A percentile compares a stretch with the other conserved stretches of the same genome.
Evolutionary conservation across 2,888 invertebrate species (phyloP).

Genomic region (Drosophila ochracea): DNA sequence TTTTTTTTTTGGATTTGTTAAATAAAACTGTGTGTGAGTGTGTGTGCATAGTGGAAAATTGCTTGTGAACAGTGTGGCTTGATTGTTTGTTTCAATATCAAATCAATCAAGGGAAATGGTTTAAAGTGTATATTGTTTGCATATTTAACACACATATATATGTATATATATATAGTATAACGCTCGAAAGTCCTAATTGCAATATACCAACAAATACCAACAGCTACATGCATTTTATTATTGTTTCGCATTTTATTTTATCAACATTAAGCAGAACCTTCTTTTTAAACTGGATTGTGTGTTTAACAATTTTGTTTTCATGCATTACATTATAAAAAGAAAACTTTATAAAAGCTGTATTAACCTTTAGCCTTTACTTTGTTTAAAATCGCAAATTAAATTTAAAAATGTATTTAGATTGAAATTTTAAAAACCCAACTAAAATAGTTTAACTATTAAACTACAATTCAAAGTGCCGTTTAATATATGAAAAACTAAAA

Average conservation of each 20-base stretch:
- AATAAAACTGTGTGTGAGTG: constrained; percentile 12
- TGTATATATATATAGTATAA: neutral
- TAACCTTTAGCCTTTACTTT: neutral
- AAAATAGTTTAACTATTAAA: neutral
- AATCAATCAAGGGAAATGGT: constrained; percentile 9
- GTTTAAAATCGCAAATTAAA: neutral
- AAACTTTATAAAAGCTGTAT: neutral
- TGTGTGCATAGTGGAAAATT: constrained; percentile 35
- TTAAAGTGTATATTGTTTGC: constrained; percentile 5
- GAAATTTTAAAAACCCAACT: neutral
- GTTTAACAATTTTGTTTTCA: constrained; percentile 4
- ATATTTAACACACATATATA: neutral
- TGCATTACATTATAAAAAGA: constrained; percentile 13
- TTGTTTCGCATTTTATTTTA: neutral
- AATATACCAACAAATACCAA: constrained; percentile 9
- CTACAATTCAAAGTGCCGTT: neutral
- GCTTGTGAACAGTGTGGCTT: constrained; percentile 13
- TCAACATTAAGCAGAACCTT: constrained; percentile 7
- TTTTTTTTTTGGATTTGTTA: neutral
- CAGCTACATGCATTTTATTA: constrained; percentile 17
- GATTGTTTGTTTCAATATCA: neutral
- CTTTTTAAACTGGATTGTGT: neutral
- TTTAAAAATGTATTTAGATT: neutral
- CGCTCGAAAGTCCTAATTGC: constrained; percentile 6
- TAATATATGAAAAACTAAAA: neutral